A percentile compares a stretch with the other conserved stretches of the same genome.
phyloP scores from a whole-genome alignment of 2,113 vertebrate genomes.

The Eulacestoma nigropectus region DNA sequence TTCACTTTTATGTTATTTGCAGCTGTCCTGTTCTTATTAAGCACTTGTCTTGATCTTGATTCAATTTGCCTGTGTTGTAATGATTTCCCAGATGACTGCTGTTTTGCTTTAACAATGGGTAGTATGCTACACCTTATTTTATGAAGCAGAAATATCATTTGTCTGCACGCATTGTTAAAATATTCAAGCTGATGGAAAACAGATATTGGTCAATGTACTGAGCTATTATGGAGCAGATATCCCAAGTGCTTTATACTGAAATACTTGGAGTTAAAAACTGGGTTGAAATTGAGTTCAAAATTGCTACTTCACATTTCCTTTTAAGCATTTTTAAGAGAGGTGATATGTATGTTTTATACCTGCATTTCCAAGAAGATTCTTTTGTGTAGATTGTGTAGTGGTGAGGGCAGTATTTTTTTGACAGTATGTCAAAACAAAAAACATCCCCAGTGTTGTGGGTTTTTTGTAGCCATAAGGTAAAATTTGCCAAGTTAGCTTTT shows the following conservation, averaged over 20 bases:
- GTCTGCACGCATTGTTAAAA: not conserved
- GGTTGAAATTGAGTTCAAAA: not conserved
- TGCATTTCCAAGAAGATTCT: not conserved
- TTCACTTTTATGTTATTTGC: not conserved
- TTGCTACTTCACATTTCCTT: not conserved
- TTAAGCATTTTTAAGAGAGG: not conserved
- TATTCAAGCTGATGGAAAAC: not conserved
- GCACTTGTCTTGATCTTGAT: not conserved
- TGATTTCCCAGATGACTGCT: not conserved
- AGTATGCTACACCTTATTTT: not conserved
- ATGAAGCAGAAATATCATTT: not conserved
- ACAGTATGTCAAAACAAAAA: no score
- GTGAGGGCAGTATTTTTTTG: not conserved
- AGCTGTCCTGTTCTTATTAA: not conserved
- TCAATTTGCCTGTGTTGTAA: not conserved
- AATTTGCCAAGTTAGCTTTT: not conserved
- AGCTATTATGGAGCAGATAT: not conserved
- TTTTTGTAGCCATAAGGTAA: not conserved
- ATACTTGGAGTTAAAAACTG: not conserved
- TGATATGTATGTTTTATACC: not conserved
- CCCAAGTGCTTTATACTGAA: not conserved
- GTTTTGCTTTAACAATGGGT: not conserved
- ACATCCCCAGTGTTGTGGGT: not conserved
- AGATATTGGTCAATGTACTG: not conserved
- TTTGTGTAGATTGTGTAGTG: not conserved